Percentiles rank a stretch among this genome's conserved stretches.
Conservation (phyloP, 2,888 invertebrate species). For the Tetragnatha montana region DNA sequence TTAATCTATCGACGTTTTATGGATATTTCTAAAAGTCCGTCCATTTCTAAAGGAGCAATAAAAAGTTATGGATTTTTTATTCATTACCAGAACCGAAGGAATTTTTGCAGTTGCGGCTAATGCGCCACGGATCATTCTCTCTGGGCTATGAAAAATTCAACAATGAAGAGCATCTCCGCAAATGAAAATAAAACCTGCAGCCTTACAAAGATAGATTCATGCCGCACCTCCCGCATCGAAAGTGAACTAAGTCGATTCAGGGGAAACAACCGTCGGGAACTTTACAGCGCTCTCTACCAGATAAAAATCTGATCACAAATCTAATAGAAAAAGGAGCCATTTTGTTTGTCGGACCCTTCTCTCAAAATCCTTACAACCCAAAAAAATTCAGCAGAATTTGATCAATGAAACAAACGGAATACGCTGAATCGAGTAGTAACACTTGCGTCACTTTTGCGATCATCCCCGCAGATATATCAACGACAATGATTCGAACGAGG, state of each 20-base stretch:
- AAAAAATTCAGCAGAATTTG: no score
- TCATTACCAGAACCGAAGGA: slow-evolving; percentile 51
- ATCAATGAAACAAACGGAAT: no score
- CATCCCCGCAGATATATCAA: slow-evolving; percentile 41
- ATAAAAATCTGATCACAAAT: no score
- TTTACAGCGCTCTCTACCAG: background rate
- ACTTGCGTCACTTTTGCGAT: no score
- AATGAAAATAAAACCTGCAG: background rate
- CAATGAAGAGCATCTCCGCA: slow-evolving; percentile 7
- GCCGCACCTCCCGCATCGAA: background rate
- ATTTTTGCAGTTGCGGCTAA: slow-evolving; percentile 25
- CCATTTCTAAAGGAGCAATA: slow-evolving; percentile 45
- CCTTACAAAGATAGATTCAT: no score
- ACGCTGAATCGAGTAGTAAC: no score
- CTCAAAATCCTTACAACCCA: no score
- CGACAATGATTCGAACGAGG: slow-evolving; percentile 58
- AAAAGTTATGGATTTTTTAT: slow-evolving; percentile 68
- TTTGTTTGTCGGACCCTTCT: no score
- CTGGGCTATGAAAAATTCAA: slow-evolving; percentile 66
- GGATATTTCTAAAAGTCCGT: background rate
- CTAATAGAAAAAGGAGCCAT: background rate
- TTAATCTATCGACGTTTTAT: background rate
- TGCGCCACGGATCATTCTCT: slow-evolving; percentile 64
- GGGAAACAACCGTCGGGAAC: background rate
- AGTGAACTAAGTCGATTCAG: slow-evolving; percentile 20